A percentile compares a stretch with the other conserved stretches of the same genome.
Evolutionary conservation across 2,113 vertebrate genomes (phyloP).

Genomic region (Tragelaphus strepsiceros): DNA sequence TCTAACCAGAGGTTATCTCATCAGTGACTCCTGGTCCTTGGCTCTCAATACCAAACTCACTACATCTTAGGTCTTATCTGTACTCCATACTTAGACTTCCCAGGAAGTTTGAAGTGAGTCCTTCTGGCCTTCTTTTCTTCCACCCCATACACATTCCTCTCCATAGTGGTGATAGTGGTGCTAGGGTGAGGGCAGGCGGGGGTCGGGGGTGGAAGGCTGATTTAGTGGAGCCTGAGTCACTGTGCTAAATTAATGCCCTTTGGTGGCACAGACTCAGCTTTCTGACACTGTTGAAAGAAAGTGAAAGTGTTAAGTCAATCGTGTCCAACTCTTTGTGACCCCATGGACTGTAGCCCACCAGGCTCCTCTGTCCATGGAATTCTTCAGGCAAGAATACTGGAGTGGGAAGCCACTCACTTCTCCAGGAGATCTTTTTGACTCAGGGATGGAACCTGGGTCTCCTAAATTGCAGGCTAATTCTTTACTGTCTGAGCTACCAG

Average conservation of each 20-base stretch:
- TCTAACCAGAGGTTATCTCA: neutral
- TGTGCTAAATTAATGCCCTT: neutral
- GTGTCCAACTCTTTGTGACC: too few relatives aligned
- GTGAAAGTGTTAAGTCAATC: too few relatives aligned
- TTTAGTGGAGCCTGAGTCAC: neutral
- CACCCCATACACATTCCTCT: neutral
- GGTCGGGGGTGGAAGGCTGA: neutral
- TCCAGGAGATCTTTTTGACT: neutral
- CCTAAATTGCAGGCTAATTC: neutral
- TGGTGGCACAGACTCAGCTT: neutral
- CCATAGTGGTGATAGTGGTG: neutral
- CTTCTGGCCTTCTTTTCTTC: neutral
- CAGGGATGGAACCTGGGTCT: neutral
- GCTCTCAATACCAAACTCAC: neutral
- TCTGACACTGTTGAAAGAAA: neutral
- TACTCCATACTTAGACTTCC: neutral
- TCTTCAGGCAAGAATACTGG: neutral
- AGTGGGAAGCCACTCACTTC: neutral
- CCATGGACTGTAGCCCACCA: neutral
- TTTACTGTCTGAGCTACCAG: neutral
- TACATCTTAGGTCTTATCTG: neutral
- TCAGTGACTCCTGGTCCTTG: neutral
- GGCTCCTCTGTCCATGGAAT: neutral
- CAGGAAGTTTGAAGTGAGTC: neutral
- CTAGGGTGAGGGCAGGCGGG: rapidly evolving